Percentiles rank a stretch among this genome's conserved stretches.
These are phyloP conservation scores for Sphinx pinastri DNA, from an alignment of 2,888 invertebrate species.

Conservation along the genomic window DNA sequence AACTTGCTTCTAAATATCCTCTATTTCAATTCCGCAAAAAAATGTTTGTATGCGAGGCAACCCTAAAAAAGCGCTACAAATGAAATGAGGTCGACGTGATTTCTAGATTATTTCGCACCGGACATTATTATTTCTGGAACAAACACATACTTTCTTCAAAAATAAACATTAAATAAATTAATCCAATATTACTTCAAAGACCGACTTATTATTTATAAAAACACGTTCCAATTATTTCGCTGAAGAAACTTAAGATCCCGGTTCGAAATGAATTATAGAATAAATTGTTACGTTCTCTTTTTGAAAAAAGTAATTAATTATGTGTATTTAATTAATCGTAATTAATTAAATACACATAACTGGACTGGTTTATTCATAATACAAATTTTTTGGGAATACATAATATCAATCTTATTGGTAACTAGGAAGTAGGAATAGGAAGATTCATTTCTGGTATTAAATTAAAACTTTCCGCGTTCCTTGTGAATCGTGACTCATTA, in stretches of 20 bases:
- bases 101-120: conserved; percentile 22
- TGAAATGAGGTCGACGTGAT: conserved; percentile 22
- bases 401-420: background rate
- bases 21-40: too few relatives aligned
- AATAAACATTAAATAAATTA: conserved; percentile 2
- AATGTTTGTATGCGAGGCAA: background rate
- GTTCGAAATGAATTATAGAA: background rate
- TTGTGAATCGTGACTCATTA: background rate
- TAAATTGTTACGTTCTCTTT: background rate
- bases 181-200: conserved; percentile 14
- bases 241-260: background rate
- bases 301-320: conserved; percentile 1
- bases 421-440: conserved; percentile 20
- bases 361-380: too few relatives aligned
- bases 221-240: too few relatives aligned
- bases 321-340: background rate
- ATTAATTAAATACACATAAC: too few relatives aligned
- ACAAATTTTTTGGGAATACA: too few relatives aligned
- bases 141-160: conserved; percentile 1
- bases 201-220: background rate
- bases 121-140: conserved; percentile 18
- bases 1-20: too few relatives aligned
- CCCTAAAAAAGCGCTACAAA: conserved; percentile 13
- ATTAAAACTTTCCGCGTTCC: conserved; percentile 3
- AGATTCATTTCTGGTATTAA: conserved; percentile 14